A percentile compares a stretch with the other conserved stretches of the same genome.
Evolutionary conservation across 1,140 invertebrate genomes (phyloP).

Genomic region (Cepaea nemoralis): DNA sequence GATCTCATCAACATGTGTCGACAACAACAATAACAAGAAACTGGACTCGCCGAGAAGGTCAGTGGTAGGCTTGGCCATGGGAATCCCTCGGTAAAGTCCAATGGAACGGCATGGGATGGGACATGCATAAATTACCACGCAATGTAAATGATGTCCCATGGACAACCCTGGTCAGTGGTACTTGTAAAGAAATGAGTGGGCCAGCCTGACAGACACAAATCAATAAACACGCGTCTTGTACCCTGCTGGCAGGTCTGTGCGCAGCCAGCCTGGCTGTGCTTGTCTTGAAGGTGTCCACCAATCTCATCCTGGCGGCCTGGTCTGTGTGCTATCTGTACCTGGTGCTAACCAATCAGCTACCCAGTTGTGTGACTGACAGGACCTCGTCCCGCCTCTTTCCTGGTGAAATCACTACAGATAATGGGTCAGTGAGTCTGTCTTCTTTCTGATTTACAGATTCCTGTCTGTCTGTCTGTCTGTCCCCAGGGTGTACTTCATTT

Average conservation of each 20-base stretch:
- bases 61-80: too few relatives aligned
- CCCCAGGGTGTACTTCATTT: too few relatives aligned
- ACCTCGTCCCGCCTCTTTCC: neutral
- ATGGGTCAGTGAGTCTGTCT: neutral
- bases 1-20: too few relatives aligned
- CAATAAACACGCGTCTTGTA: neutral
- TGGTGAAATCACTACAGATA: neutral
- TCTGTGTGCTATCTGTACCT: neutral
- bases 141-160: too few relatives aligned
- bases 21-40: too few relatives aligned
- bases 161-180: too few relatives aligned
- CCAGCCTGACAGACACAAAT: too few relatives aligned
- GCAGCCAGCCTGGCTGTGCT: neutral
- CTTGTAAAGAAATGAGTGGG: too few relatives aligned
- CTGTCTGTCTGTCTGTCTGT: neutral
- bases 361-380: neutral
- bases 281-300: neutral
- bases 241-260: neutral
- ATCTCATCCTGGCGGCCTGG: neutral
- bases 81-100: too few relatives aligned
- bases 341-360: conserved; percentile 2
- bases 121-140: too few relatives aligned
- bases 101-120: too few relatives aligned
- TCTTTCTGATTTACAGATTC: neutral
- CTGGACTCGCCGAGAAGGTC: too few relatives aligned